Conservation (phyloP, 92 coral and sea anemone genomes). For the Epizoanthus scotinus region DNA sequence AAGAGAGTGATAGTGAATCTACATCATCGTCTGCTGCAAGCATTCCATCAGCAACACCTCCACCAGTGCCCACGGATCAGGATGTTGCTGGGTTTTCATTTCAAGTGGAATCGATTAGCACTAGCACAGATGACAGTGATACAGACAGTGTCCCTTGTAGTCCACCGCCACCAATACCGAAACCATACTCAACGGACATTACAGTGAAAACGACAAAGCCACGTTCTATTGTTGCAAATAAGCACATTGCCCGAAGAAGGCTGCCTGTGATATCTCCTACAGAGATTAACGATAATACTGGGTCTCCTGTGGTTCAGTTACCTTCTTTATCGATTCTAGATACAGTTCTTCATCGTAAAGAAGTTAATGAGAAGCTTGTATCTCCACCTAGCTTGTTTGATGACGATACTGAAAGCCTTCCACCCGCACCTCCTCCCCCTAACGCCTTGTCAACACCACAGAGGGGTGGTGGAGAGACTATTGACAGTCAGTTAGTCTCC, state of each 20-base stretch:
- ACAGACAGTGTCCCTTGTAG: neutral
- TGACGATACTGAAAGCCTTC: conserved; percentile 62
- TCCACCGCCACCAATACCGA: neutral
- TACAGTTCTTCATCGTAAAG: neutral
- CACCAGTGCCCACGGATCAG: conserved; percentile 45
- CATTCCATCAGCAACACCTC: conserved; percentile 54
- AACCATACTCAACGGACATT: neutral
- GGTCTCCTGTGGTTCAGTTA: no score
- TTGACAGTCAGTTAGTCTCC: neutral
- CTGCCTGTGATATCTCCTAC: no score
- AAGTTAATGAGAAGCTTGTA: conserved; percentile 30
- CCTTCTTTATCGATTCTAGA: neutral
- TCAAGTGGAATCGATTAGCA: neutral
- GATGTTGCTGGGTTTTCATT: neutral
- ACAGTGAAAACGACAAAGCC: neutral
- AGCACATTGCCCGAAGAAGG: no score
- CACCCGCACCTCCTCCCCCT: conserved; percentile 88
- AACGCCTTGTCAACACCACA: neutral
- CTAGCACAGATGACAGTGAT: neutral
- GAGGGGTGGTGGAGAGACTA: neutral
- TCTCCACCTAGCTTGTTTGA: conserved; percentile 83
- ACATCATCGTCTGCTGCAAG: conserved; percentile 34
- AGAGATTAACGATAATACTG: no score
- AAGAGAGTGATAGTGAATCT: conserved; percentile 20
- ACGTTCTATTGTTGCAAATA: neutral